These are phyloP conservation scores for Phanerotoma sp. DNA, from an alignment of 2,888 invertebrate genomes.

Conservation along the genomic window DNA sequence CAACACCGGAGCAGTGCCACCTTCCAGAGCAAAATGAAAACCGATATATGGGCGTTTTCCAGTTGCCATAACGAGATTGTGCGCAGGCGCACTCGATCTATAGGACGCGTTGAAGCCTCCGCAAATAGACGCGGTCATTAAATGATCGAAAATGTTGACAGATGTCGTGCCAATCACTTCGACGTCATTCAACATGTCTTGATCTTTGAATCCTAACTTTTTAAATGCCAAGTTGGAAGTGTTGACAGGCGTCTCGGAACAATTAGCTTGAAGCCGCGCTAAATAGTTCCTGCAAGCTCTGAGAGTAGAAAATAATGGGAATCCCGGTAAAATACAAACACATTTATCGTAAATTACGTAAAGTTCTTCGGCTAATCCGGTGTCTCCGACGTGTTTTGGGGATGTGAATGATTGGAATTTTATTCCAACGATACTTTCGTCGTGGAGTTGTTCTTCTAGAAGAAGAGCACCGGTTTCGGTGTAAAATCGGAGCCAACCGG, in stretches of 20 bases:
- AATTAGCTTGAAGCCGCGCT: slow-evolving; percentile 75
- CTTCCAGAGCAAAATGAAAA: slow-evolving; percentile 89
- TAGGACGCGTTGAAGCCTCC: slow-evolving; percentile 73
- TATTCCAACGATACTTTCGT: slow-evolving; percentile 74
- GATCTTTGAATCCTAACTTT: slow-evolving; percentile 85
- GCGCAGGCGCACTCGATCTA: slow-evolving; percentile 73
- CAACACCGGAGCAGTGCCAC: slow-evolving; percentile 76
- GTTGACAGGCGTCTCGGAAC: slow-evolving; percentile 61
- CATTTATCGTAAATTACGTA: slow-evolving; percentile 72
- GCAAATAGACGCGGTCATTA: slow-evolving; percentile 76
- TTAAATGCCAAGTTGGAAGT: slow-evolving; percentile 71
- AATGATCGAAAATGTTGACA: slow-evolving; percentile 82
- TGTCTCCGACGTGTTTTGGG: slow-evolving; percentile 54
- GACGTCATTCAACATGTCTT: slow-evolving; percentile 74
- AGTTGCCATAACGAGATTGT: slow-evolving; percentile 72
- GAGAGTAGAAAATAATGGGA: slow-evolving; percentile 77
- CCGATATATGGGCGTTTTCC: slow-evolving; percentile 85
- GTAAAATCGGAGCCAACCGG: slow-evolving; percentile 84
- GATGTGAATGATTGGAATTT: slow-evolving; percentile 73
- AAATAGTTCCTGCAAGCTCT: slow-evolving; percentile 77
- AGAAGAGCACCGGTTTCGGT: slow-evolving; percentile 84
- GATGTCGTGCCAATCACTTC: slow-evolving; percentile 73
- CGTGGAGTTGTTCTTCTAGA: slow-evolving; percentile 81
- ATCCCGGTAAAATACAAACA: slow-evolving; percentile 74
- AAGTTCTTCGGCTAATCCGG: slow-evolving; percentile 67